phyloP scores from a whole-genome alignment of 2,888 invertebrate species.

The Epirrita christyi region DNA sequence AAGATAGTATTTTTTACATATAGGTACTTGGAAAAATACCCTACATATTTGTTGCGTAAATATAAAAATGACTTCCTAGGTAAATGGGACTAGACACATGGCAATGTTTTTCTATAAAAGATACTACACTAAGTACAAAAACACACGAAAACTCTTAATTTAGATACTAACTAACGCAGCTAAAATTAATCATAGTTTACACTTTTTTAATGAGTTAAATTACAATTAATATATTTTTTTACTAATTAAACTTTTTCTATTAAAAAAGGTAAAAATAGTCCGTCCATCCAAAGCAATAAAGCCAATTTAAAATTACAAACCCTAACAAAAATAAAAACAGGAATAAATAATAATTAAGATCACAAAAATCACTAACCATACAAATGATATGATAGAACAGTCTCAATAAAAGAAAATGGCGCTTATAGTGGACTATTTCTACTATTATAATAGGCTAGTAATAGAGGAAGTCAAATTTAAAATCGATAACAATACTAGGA shows the following conservation, averaged over 20 bases:
- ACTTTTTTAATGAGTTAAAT: too few species aligned
- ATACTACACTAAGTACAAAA: neutral
- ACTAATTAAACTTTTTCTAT: too few species aligned
- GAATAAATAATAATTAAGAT: neutral
- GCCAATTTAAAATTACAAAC: too few species aligned
- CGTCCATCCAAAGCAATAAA: too few species aligned
- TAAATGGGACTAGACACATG: constrained; percentile 15
- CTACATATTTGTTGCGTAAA: neutral
- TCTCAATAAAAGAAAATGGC: constrained; percentile 11
- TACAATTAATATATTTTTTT: too few species aligned
- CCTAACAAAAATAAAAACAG: neutral
- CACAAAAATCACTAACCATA: constrained; percentile 4
- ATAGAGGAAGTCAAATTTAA: neutral
- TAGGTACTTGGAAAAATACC: too few species aligned
- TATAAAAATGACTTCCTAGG: constrained; percentile 7
- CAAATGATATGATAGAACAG: constrained; percentile 24
- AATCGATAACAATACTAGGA: neutral
- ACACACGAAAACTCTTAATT: neutral
- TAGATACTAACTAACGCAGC: neutral
- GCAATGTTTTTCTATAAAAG: neutral
- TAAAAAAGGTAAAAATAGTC: too few species aligned
- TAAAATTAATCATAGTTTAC: neutral
- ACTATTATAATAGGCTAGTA: too few species aligned
- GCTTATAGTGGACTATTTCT: neutral
- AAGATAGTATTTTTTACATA: neutral